phyloP scores from a whole-genome alignment of 1,140 invertebrate species.

The Centruroides sculpturatus region DNA sequence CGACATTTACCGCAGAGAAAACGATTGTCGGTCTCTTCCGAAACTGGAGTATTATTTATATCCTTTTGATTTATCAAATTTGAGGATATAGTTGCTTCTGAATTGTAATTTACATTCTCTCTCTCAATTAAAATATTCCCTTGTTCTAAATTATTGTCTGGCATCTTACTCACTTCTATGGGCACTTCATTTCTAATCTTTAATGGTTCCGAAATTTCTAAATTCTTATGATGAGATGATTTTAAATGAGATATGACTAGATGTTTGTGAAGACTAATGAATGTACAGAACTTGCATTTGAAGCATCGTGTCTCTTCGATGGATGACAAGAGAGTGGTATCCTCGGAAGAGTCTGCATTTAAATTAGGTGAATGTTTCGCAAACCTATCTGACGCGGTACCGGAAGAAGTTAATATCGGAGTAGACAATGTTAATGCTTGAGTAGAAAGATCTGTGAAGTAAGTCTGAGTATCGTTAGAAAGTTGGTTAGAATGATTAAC shows the following conservation, averaged over 20 bases:
- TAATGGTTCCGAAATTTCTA: not conserved
- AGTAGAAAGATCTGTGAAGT: too few species aligned
- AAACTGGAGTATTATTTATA: not conserved
- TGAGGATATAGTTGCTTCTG: not conserved
- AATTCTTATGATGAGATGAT: constrained; percentile 5
- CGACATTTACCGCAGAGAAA: constrained; percentile 2
- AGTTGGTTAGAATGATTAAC: too few species aligned
- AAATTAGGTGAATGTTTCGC: too few species aligned
- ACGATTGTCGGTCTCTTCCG: not conserved
- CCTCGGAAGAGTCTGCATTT: not conserved
- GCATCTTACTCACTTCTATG: not conserved
- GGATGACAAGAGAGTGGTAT: not conserved
- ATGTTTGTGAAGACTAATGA: constrained; percentile 10
- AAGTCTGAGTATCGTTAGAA: too few species aligned
- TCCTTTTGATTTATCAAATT: not conserved
- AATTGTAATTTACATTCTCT: not conserved
- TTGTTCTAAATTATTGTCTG: not conserved
- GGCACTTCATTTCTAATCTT: not conserved
- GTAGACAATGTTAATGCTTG: too few species aligned
- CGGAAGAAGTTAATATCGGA: too few species aligned
- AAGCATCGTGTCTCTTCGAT: constrained; percentile 13
- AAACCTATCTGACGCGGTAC: too few species aligned
- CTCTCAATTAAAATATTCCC: not conserved
- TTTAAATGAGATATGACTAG: constrained; percentile 12
- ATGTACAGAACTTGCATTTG: constrained; percentile 16